phyloP scores from a whole-genome alignment of 2,113 vertebrate genomes.

The Corvus hawaiiensis region DNA sequence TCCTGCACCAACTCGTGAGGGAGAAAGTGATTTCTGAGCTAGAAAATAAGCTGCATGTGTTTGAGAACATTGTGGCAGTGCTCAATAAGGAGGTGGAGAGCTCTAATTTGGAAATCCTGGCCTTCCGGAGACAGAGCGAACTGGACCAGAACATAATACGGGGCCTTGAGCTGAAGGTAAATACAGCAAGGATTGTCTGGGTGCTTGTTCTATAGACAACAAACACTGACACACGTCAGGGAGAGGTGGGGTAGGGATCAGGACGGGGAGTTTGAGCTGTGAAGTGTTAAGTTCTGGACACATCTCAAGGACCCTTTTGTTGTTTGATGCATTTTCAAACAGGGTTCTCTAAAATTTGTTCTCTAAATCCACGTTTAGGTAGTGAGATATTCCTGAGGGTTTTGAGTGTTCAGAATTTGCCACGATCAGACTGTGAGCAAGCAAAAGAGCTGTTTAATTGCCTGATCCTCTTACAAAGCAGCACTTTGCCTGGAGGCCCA shows the following conservation, averaged over 20 bases:
- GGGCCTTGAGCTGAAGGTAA: slow-evolving; percentile 77
- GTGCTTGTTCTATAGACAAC: neutral
- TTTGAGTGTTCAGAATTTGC: neutral
- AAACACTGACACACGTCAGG: neutral
- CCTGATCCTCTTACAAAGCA: neutral
- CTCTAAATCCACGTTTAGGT: neutral
- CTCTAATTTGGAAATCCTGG: slow-evolving; percentile 66
- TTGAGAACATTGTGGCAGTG: slow-evolving; percentile 82
- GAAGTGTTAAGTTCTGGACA: neutral
- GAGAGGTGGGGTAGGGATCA: neutral
- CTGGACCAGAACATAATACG: slow-evolving; percentile 71
- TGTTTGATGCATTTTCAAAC: neutral
- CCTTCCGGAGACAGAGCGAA: slow-evolving; percentile 73
- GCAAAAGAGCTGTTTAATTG: neutral
- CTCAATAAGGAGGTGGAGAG: slow-evolving; percentile 83
- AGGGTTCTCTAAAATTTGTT: neutral
- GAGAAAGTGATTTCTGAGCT: slow-evolving; percentile 72
- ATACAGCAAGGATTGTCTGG: neutral
- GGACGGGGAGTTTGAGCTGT: neutral
- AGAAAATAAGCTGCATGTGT: slow-evolving; percentile 76
- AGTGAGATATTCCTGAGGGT: neutral
- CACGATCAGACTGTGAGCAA: neutral
- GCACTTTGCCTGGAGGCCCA: neutral
- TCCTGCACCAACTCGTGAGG: slow-evolving; percentile 48
- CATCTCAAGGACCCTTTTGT: neutral